These are phyloP conservation scores for Euura saliciscinereae DNA, from an alignment of 1,140 invertebrate species.

Conservation along the genomic window DNA sequence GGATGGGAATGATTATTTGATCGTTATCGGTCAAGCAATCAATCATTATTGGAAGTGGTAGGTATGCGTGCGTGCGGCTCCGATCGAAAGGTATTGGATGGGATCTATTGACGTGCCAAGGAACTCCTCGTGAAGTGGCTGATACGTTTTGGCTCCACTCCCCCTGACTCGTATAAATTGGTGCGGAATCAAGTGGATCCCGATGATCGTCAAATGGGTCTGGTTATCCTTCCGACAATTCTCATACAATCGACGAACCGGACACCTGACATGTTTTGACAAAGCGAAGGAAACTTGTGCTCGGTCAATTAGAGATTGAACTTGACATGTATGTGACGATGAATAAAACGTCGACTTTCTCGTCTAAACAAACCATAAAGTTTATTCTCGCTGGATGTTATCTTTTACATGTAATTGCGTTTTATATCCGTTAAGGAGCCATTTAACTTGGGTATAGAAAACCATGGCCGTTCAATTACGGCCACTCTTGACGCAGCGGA, in stretches of 20 bases:
- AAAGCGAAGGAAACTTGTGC: too few species aligned
- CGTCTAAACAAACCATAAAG: not conserved
- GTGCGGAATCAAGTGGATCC: not conserved
- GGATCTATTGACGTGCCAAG: conserved; percentile 5
- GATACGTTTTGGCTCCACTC: not conserved
- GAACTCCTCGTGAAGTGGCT: conserved; percentile 11
- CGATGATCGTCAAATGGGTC: not conserved
- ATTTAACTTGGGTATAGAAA: not conserved
- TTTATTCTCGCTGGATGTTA: not conserved
- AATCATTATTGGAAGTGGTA: conserved; percentile 14
- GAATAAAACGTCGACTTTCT: not conserved
- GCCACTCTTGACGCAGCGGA: not conserved
- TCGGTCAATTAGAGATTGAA: not conserved
- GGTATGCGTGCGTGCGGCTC: not conserved
- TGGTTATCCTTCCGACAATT: not conserved
- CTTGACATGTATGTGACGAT: not conserved
- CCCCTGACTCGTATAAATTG: not conserved
- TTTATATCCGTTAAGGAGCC: not conserved
- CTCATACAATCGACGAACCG: not conserved
- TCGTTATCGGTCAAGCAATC: conserved; percentile 9
- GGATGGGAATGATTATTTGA: conserved; percentile 21
- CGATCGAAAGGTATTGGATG: conserved; percentile 9
- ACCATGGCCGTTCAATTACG: not conserved
- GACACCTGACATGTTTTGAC: too few species aligned
- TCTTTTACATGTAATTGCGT: not conserved